A percentile compares a stretch with the other conserved stretches of the same genome.
phyloP scores from a whole-genome alignment of 2,888 invertebrate genomes.

The Ariolimax columbianus region DNA sequence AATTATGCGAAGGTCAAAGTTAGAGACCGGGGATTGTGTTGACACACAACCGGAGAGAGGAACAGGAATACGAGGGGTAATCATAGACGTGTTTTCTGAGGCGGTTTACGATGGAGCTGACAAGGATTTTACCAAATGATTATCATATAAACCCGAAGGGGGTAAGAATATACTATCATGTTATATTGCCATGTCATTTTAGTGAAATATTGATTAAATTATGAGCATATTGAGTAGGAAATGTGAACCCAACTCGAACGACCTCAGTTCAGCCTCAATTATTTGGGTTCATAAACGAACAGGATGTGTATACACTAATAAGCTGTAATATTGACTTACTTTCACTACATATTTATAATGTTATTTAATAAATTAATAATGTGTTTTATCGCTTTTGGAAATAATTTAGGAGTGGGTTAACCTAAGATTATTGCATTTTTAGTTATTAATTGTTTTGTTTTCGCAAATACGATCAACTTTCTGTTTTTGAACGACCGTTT shows the following conservation, averaged over 20 bases:
- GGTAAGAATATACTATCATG: constrained; percentile 55
- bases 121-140: constrained; percentile 57
- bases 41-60: not conserved
- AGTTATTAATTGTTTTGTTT: not conserved
- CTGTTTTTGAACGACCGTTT: not conserved
- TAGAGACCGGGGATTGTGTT: not conserved
- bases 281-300: not conserved
- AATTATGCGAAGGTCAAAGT: not conserved
- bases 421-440: not conserved
- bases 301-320: not conserved
- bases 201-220: not conserved
- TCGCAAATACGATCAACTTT: not conserved
- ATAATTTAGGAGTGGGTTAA: not conserved
- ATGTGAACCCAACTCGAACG: not conserved
- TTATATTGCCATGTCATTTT: not conserved
- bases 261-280: not conserved
- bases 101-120: constrained; percentile 63
- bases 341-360: not conserved
- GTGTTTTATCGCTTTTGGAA: not conserved
- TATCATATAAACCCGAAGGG: constrained; percentile 56
- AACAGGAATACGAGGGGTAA: not conserved
- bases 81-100: not conserved
- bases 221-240: not conserved
- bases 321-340: too few relatives aligned
- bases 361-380: not conserved